phyloP scores from a whole-genome alignment of 2,797 vertebrate genomes.

The Rhadinocentrus ornatus region DNA sequence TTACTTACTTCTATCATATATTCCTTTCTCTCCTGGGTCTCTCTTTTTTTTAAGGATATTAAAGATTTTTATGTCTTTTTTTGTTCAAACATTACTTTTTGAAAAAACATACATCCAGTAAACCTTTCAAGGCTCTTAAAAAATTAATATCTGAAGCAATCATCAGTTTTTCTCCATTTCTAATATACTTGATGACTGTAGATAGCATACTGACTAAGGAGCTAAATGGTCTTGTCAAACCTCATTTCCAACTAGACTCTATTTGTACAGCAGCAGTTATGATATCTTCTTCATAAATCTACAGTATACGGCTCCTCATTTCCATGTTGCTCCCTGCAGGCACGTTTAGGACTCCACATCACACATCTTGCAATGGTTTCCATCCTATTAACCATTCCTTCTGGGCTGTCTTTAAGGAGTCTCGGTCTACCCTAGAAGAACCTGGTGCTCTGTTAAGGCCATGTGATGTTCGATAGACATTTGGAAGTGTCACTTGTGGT shows the following conservation, averaged over 20 bases:
- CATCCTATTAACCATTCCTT: conserved; percentile 59
- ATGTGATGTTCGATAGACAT: conserved; percentile 72
- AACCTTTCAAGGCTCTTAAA: background rate
- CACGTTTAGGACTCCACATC: conserved; percentile 42
- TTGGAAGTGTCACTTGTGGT: conserved; percentile 74
- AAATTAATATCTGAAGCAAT: background rate
- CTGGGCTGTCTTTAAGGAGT: conserved; percentile 51
- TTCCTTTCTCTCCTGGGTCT: conserved; percentile 9
- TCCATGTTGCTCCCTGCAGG: conserved; percentile 46
- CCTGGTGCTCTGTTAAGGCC: conserved; percentile 48
- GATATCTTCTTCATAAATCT: conserved; percentile 38
- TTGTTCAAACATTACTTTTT: background rate
- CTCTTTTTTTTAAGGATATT: background rate
- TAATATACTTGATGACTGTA: conserved; percentile 10
- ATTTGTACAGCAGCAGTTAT: conserved; percentile 30
- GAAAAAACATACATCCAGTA: background rate
- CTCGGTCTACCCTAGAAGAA: conserved; percentile 57
- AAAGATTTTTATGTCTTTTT: background rate
- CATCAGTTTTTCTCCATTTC: background rate
- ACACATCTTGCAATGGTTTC: conserved; percentile 31
- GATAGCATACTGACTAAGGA: conserved; percentile 20
- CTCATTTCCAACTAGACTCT: conserved; percentile 27
- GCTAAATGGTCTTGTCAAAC: conserved; percentile 31
- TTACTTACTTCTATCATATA: conserved; percentile 25
- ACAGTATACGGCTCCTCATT: conserved; percentile 37